Base-by-base conservation (phyloP, 2,797 vertebrate species). In the Peromyscus aztecus region DNA sequence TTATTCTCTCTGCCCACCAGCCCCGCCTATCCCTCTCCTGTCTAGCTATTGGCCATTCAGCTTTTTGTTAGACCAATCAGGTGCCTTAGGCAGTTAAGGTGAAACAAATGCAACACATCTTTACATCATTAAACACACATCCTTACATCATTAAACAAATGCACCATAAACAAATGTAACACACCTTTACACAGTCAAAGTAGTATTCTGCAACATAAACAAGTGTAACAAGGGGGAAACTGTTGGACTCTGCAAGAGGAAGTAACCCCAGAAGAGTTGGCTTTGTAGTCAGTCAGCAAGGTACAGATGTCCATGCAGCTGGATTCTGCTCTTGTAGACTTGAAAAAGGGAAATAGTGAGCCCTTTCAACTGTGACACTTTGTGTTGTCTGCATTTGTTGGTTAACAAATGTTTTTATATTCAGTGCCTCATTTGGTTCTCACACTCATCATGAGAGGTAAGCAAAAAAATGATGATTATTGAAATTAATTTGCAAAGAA, bases 401-500 rank as follows among this genome's bases (percentile, higher is more conserved):
- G 23, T 75, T 91, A 81, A 95, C 52, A 69, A 83, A 88, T 1
- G 19, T 27, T 77, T 80, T 84, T 46, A 81, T 0, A 40, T 17
- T 10, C 40, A 69, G 24, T 13, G 31, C 27, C 17, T 73, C 29
- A 3, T 82, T 89, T 89, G n/a, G 37, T 93, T 93, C 43, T 83
- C 49, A 65, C 2, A 37, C 57, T 16, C 65, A 4, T 71, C 43
- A 55, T 91, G 80, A 90, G 31, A 46, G 21, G 2, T 16, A 63
- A 11, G 27, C 29, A 80, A 29, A 57, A 10, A 10, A 67, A 76
- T 57, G 13, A 23, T 13, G 24, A 55, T 61, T 63, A 49, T 63
- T 52, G 16, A 57, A 55, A 71, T 34, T 59, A 57, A 52, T 90
- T 89, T 71, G 81, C 82, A 94, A 83, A 93, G 90, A 88, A 71